phyloP scores from a whole-genome alignment of 2,888 invertebrate species.

The Griposia aprilina region DNA sequence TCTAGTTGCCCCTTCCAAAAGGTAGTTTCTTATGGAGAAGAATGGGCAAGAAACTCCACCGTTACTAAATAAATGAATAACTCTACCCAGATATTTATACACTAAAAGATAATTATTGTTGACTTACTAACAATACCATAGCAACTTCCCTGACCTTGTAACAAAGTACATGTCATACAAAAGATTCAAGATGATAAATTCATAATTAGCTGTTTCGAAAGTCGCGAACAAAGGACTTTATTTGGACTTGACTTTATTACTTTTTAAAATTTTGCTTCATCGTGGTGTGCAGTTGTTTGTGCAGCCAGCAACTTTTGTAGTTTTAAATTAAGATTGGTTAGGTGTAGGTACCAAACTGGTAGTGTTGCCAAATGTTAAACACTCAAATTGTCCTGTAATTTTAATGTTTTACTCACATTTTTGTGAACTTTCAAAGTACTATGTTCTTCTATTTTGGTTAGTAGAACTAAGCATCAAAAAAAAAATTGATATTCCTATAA shows the following conservation, averaged over 20 bases:
- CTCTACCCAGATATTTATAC: not conserved
- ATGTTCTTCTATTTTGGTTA: too few species aligned
- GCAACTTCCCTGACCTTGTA: conserved; percentile 41
- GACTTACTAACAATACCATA: not conserved
- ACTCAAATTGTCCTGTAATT: too few species aligned
- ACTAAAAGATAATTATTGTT: not conserved
- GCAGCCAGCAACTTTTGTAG: conserved; percentile 12
- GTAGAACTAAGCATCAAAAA: too few species aligned
- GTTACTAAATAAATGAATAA: not conserved
- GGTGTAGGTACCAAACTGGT: not conserved
- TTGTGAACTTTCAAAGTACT: not conserved
- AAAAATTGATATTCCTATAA: too few species aligned
- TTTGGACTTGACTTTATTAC: conserved; percentile 12
- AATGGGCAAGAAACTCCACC: too few species aligned
- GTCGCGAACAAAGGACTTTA: conserved; percentile 10
- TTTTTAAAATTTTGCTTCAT: conserved; percentile 36
- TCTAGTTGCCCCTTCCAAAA: too few species aligned
- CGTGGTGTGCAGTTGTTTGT: conserved; percentile 23
- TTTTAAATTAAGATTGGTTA: conserved; percentile 36
- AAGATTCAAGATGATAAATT: conserved; percentile 28
- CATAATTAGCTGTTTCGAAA: conserved; percentile 39
- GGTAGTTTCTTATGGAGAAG: too few species aligned
- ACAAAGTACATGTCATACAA: conserved; percentile 23
- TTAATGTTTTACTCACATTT: too few species aligned
- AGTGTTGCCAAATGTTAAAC: not conserved